Evolutionary conservation across 2,113 vertebrate species (phyloP).

Genomic region (Sphaerodactylus townsendi): DNA sequence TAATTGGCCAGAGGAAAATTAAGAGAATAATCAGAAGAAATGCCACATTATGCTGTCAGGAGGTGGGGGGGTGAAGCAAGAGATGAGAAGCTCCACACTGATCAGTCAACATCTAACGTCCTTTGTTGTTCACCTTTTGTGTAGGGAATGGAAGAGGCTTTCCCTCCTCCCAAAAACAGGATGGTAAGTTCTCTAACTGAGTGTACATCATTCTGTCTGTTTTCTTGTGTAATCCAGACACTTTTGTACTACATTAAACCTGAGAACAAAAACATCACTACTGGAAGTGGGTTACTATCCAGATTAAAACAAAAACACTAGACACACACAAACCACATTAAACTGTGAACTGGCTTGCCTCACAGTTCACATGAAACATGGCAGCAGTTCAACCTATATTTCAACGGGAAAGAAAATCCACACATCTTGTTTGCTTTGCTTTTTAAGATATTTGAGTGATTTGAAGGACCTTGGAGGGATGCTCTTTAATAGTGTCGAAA

Average conservation of each 20-base stretch:
- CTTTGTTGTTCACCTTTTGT: constrained; percentile 73
- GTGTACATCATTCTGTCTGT: neutral
- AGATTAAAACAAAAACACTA: neutral
- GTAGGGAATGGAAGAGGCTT: constrained; percentile 26
- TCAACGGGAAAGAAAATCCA: neutral
- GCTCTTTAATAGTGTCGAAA: neutral
- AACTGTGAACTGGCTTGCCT: neutral
- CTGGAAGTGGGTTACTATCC: constrained; percentile 6
- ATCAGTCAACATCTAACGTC: constrained; percentile 67
- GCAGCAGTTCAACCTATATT: neutral
- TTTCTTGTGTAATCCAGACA: neutral
- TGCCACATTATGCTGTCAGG: constrained; percentile 30
- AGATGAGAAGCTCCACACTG: constrained; percentile 45
- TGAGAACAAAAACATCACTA: constrained; percentile 5
- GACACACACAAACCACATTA: neutral
- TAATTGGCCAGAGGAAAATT: neutral
- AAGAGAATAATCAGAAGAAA: constrained; percentile 33
- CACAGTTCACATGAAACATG: neutral
- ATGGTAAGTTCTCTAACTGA: constrained; percentile 9
- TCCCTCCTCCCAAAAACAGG: neutral
- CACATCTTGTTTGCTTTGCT: neutral
- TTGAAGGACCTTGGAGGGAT: neutral
- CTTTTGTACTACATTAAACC: constrained; percentile 16
- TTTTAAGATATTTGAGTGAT: no score
- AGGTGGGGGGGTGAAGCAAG: constrained; percentile 35